These are phyloP conservation scores for Spatula versicolor DNA, from an alignment of 2,797 vertebrate species.

Conservation along the genomic window DNA sequence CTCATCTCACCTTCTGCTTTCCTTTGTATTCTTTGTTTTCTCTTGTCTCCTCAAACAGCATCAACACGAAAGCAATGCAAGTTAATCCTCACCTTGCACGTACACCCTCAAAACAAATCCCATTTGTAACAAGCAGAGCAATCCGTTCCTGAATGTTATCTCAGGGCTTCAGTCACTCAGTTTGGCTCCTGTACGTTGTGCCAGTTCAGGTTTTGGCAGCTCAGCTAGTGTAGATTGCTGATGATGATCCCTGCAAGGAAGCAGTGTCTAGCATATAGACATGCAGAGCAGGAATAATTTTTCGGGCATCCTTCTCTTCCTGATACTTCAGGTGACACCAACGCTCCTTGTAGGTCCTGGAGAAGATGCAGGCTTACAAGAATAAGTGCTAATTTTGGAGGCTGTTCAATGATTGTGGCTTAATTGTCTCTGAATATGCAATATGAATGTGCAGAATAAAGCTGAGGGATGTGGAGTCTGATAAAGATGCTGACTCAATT, in stretches of 20 bases:
- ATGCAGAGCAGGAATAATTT: background rate
- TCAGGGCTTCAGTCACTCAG: constrained; percentile 33
- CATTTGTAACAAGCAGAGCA: background rate
- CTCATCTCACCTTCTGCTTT: background rate
- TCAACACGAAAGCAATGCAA: background rate
- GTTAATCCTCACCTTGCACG: background rate
- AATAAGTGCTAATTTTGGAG: background rate
- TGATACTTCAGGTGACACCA: background rate
- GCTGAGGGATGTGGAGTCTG: background rate
- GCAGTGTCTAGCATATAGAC: background rate
- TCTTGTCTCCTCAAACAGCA: background rate
- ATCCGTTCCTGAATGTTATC: constrained; percentile 56
- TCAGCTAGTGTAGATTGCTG: background rate
- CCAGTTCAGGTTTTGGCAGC: constrained; percentile 46
- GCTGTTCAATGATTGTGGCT: background rate
- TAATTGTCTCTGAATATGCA: background rate
- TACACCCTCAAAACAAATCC: constrained; percentile 26
- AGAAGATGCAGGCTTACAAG: background rate
- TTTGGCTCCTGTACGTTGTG: background rate
- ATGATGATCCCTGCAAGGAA: constrained; percentile 5
- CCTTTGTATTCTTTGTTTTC: background rate
- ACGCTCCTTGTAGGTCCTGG: background rate
- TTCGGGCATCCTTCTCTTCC: background rate
- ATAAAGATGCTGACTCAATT: background rate
- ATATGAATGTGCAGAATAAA: background rate